Conservation (phyloP, 2,888 invertebrate genomes). For the Nomada hirtipes region DNA sequence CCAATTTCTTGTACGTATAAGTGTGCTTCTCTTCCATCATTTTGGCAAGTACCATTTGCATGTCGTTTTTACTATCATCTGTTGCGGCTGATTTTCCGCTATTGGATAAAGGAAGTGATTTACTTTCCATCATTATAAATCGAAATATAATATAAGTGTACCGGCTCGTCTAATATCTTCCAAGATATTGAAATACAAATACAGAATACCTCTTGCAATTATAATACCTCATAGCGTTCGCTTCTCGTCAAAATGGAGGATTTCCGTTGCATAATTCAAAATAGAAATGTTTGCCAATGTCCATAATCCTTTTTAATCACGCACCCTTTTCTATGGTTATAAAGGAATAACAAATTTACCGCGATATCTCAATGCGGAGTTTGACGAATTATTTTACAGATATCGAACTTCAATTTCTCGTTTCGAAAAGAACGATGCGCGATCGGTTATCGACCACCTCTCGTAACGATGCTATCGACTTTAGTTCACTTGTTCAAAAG, state of each 20-base stretch:
- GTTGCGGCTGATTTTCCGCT: slow-evolving; percentile 44
- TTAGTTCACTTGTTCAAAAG: slow-evolving; percentile 55
- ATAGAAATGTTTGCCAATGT: slow-evolving; percentile 9
- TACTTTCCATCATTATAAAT: slow-evolving; percentile 62
- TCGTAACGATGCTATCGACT: slow-evolving; percentile 73
- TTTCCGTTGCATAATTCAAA: slow-evolving; percentile 69
- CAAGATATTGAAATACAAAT: slow-evolving; percentile 35
- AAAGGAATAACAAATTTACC: slow-evolving; percentile 73
- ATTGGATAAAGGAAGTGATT: slow-evolving; percentile 54
- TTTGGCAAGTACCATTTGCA: slow-evolving; percentile 79
- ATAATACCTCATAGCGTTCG: slow-evolving; percentile 45
- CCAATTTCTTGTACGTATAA: slow-evolving; percentile 84
- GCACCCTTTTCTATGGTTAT: slow-evolving; percentile 23
- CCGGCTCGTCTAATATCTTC: slow-evolving; percentile 41
- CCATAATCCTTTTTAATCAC: slow-evolving; percentile 29
- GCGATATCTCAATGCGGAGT: slow-evolving; percentile 77
- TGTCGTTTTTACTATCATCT: slow-evolving; percentile 68
- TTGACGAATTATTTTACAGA: slow-evolving; percentile 78
- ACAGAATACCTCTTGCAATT: slow-evolving; percentile 29
- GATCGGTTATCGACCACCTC: slow-evolving; percentile 78
- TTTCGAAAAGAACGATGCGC: slow-evolving; percentile 76
- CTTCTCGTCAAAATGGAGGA: slow-evolving; percentile 71
- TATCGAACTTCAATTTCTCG: slow-evolving; percentile 83
- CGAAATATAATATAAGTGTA: slow-evolving; percentile 56
- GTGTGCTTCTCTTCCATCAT: slow-evolving; percentile 83